phyloP scores from a whole-genome alignment of 2,797 vertebrate species.

The Acipenser oxyrinchus region DNA sequence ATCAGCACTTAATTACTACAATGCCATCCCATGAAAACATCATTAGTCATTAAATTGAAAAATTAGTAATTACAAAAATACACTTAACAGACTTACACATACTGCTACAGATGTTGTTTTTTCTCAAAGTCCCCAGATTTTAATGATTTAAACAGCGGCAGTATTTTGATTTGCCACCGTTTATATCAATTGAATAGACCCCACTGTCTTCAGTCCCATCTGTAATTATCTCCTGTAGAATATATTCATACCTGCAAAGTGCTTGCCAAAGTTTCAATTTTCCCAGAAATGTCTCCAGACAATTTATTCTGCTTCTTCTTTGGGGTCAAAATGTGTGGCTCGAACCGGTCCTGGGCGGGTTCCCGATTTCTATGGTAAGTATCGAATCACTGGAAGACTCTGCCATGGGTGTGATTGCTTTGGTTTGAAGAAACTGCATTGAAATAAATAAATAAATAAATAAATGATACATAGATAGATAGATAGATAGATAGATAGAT shows the following conservation, averaged over 20 bases:
- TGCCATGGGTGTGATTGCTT: constrained; percentile 54
- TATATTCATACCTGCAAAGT: constrained; percentile 74
- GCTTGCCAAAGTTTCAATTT: constrained; percentile 78
- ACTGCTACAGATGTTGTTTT: too few species aligned
- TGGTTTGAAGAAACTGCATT: background rate
- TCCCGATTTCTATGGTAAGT: constrained; percentile 37
- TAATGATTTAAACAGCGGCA: too few species aligned
- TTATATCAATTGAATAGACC: too few species aligned
- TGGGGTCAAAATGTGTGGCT: constrained; percentile 36
- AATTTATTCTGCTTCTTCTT: constrained; percentile 27
- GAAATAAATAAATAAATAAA: background rate
- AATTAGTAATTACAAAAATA: background rate
- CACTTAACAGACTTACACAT: too few species aligned
- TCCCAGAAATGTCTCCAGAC: constrained; percentile 64
- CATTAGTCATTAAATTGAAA: constrained; percentile 5
- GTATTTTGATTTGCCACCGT: too few species aligned
- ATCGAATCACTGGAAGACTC: constrained; percentile 81
- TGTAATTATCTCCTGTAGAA: too few species aligned
- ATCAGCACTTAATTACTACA: background rate
- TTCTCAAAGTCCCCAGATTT: too few species aligned
- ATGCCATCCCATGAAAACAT: background rate
- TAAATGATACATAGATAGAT: background rate
- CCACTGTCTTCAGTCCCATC: too few species aligned
- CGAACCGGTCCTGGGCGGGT: constrained; percentile 49
- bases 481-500: background rate